Percentiles rank a stretch among this genome's conserved stretches.
These are phyloP conservation scores for Cetonia aurata DNA, from an alignment of 2,888 invertebrate species.

Conservation along the genomic window DNA sequence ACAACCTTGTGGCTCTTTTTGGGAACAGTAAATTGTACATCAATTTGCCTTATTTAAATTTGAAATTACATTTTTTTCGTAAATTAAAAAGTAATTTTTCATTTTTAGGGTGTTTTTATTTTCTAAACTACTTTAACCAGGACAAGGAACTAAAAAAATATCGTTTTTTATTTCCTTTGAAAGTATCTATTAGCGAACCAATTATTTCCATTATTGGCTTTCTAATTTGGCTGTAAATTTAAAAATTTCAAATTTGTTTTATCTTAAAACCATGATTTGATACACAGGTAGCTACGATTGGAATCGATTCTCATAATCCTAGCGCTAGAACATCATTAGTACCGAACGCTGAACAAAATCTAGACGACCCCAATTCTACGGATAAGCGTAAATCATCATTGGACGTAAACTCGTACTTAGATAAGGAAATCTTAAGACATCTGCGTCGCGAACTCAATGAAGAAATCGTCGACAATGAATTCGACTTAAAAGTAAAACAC, in stretches of 20 bases:
- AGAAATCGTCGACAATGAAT: constrained; percentile 78
- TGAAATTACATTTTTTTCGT: no score
- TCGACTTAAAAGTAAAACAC: constrained; percentile 72
- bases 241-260: not conserved
- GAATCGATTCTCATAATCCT: constrained; percentile 75
- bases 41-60: no score
- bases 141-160: no score
- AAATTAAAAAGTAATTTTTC: no score
- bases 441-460: constrained; percentile 76
- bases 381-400: constrained; percentile 47
- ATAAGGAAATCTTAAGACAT: constrained; percentile 74
- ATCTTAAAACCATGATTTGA: not conserved
- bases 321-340: constrained; percentile 77
- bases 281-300: constrained; percentile 53
- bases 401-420: constrained; percentile 68
- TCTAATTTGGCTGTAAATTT: not conserved
- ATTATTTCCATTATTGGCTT: no score
- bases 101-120: no score
- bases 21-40: no score
- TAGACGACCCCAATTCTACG: constrained; percentile 30
- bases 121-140: no score
- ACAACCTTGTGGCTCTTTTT: no score
- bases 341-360: constrained; percentile 64
- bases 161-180: no score
- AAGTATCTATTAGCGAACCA: no score